Conservation (phyloP, 1,140 invertebrate genomes). For the Rhopalosiphum maidis region DNA sequence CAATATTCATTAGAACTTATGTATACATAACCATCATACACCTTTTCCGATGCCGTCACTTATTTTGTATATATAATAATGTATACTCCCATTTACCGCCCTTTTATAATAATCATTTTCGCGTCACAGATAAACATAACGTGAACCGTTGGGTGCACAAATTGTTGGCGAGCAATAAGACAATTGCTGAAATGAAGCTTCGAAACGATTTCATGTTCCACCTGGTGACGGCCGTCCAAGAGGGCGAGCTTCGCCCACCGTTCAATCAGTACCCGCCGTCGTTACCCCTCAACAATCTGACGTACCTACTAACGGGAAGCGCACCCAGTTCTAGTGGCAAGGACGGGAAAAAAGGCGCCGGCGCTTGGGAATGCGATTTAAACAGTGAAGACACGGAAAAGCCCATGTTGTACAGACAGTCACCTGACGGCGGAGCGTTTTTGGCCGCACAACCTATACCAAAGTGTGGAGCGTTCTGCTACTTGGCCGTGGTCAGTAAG, state of each 20-base stretch:
- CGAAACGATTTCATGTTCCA: slow-evolving; percentile 67
- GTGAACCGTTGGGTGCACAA: slow-evolving; percentile 65
- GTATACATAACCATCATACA: not conserved
- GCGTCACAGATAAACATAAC: slow-evolving; percentile 61
- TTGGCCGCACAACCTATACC: slow-evolving; percentile 66
- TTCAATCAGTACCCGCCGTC: slow-evolving; percentile 64
- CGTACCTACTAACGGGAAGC: not conserved
- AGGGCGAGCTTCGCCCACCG: slow-evolving; percentile 63
- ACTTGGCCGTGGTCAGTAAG: slow-evolving; percentile 65
- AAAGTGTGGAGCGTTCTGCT: slow-evolving; percentile 66
- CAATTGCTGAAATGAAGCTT: slow-evolving; percentile 64
- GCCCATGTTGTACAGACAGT: slow-evolving; percentile 64
- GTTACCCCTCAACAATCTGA: slow-evolving; percentile 59
- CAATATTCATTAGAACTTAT: not conserved
- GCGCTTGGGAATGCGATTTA: slow-evolving; percentile 27
- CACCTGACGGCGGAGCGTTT: slow-evolving; percentile 67
- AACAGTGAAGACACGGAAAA: slow-evolving; percentile 36
- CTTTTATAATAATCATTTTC: not conserved
- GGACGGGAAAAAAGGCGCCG: not conserved
- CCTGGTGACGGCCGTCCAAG: slow-evolving; percentile 64
- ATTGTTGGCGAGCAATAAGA: slow-evolving; percentile 63
- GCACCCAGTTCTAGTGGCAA: not conserved
- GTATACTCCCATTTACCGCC: too few relatives aligned
- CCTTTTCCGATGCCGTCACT: not conserved
- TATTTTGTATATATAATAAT: not conserved